Evolutionary conservation across 1,140 invertebrate species (phyloP).

Genomic region (Heliothis subflexa): DNA sequence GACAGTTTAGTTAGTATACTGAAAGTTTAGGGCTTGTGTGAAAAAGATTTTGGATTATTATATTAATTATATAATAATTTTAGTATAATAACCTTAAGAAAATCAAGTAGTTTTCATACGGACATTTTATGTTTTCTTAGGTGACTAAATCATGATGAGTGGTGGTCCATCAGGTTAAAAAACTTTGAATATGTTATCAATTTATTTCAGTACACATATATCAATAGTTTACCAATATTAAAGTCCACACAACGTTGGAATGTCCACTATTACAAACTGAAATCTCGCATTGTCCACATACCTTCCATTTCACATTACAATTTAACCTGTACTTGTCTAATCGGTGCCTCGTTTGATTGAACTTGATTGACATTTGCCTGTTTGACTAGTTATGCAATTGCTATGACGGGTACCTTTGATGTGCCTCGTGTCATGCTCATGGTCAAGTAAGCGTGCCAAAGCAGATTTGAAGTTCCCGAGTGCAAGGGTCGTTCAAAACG

Average conservation of each 20-base stretch:
- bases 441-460: conserved; percentile 20
- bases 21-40: no score
- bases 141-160: no score
- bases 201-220: no score
- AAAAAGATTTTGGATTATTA: no score
- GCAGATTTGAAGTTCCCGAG: conserved; percentile 22
- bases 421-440: conserved; percentile 2
- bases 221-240: no score
- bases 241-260: neutral
- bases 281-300: conserved; percentile 11
- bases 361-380: conserved; percentile 83
- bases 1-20: neutral
- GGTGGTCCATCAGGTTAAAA: no score
- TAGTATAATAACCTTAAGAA: no score
- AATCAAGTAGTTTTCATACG: no score
- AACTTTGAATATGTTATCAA: no score
- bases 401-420: conserved; percentile 21
- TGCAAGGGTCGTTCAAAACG: neutral
- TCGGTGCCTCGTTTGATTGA: conserved; percentile 73
- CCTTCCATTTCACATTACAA: conserved; percentile 9
- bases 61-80: no score
- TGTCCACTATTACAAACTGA: neutral
- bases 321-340: conserved; percentile 1
- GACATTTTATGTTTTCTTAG: no score
- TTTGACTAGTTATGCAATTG: conserved; percentile 18